Conservation (phyloP, 2,888 invertebrate species). For the Labia minor region DNA sequence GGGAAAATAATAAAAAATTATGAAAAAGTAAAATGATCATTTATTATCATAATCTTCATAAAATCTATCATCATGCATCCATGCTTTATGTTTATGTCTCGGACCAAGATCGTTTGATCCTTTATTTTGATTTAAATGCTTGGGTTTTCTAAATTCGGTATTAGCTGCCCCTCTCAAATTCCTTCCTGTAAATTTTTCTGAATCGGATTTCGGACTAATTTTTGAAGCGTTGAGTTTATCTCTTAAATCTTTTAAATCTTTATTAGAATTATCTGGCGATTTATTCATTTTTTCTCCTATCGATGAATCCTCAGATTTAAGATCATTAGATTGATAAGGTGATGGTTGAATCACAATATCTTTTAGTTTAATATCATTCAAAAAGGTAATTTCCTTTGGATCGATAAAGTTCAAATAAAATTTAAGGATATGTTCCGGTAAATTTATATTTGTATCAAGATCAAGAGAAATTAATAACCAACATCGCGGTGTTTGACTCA, state of each 20-base stretch:
- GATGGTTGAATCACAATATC: not conserved
- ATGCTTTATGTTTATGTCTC: not conserved
- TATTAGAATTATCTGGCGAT: not conserved
- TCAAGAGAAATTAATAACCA: conserved; percentile 23
- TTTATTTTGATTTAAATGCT: not conserved
- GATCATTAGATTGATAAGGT: not conserved
- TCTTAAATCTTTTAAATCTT: not conserved
- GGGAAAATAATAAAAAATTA: too few species aligned
- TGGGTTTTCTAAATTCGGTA: not conserved
- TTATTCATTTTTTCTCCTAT: not conserved
- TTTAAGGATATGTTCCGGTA: not conserved
- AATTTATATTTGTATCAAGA: not conserved
- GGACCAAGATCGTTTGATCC: not conserved
- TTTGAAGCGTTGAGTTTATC: not conserved
- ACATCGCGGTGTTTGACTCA: conserved; percentile 20
- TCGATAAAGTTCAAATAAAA: not conserved
- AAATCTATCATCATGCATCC: conserved; percentile 1
- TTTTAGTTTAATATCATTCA: not conserved
- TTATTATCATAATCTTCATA: not conserved
- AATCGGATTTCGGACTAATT: not conserved
- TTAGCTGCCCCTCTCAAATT: not conserved
- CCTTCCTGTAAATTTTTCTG: not conserved
- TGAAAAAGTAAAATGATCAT: not conserved
- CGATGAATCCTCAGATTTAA: too few species aligned
- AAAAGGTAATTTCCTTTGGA: not conserved